Percentiles rank a stretch among this genome's conserved stretches.
Conservation (phyloP, 2,797 vertebrate genomes). For the Lophura swinhoii region DNA sequence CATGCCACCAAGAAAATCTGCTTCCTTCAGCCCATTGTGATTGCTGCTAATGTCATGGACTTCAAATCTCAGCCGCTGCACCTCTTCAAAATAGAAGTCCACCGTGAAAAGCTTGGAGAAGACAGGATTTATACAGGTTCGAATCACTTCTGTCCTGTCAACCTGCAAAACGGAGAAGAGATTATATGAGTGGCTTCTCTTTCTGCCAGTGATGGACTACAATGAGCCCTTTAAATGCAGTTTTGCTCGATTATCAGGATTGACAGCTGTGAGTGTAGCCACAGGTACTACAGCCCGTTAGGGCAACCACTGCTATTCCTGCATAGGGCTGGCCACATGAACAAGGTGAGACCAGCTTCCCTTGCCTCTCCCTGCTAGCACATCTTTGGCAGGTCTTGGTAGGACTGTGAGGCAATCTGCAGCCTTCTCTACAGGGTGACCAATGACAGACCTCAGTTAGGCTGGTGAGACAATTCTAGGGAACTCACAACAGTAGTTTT, state of each 20-base stretch:
- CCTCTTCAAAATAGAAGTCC: slow-evolving; percentile 98
- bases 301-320: neutral
- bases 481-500: neutral
- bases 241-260: neutral
- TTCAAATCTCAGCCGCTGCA: slow-evolving; percentile 94
- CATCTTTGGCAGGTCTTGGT: neutral
- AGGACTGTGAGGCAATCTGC: accelerated
- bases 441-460: accelerated
- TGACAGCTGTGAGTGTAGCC: neutral
- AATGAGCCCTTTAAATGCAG: neutral
- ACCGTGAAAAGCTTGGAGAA: slow-evolving; percentile 98
- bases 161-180: slow-evolving; percentile 82
- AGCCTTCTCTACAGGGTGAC: neutral
- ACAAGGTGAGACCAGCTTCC: neutral
- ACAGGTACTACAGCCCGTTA: accelerated
- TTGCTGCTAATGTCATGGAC: slow-evolving; percentile 97
- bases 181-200: neutral
- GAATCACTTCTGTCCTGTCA: slow-evolving; percentile 97
- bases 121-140: slow-evolving; percentile 92
- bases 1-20: slow-evolving; percentile 95
- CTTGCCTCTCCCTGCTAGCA: neutral
- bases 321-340: neutral
- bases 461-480: neutral
- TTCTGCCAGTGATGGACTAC: neutral
- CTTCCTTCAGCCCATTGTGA: slow-evolving; percentile 96